Evolutionary conservation across 1,140 invertebrate genomes (phyloP), one percentile per base, ranked within the genome.

Genomic region (Galendromus occidentalis): DNA sequence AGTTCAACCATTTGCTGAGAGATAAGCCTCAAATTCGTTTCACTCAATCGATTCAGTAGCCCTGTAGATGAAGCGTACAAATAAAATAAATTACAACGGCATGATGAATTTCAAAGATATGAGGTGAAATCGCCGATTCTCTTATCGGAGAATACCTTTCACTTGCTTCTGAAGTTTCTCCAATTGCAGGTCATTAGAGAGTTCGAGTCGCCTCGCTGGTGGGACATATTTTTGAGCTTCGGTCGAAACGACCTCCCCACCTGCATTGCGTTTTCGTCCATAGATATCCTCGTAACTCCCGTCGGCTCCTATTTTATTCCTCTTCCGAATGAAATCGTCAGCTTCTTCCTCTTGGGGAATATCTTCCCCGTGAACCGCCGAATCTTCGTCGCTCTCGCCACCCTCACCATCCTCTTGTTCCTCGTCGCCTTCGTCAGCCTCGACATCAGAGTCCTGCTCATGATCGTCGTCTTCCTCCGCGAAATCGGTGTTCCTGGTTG

Each of bases 241-340:
- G 71, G 79, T 78, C 72, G 80, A 77, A 29, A 90, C 75, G 70
- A 91, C 74, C 72, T 85, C 85, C 4, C 91, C 91, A 68, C 86
- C 77, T 73, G 83, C 82, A 73, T 88, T 85, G 71, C 86, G 79
- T 69, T 85, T 80, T 68, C 91, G 79, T 1, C 91, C 91, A 79
- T 96, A 96, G 73, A 96, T 95, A 78, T 96, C 91, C 80, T 95
- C 90, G 81, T 86, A 89, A 29, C 76, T 30, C 30, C 76, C 69
- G 2, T 71, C 68, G 45, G 75, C 70, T 42, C 71, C 66, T 66
- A 71, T 68, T 66, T 42, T 69, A 33, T 66, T 64, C 63, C 42
- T 66, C 66, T 66, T 68, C 59, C 51, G 51, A 14, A 59, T 59
- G 51, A 59, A 59, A 9, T 59, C 14, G 33, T 69, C 55, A 66